These are phyloP conservation scores for Nymphicus hollandicus DNA, from an alignment of 2,113 vertebrate species.

Conservation along the genomic window DNA sequence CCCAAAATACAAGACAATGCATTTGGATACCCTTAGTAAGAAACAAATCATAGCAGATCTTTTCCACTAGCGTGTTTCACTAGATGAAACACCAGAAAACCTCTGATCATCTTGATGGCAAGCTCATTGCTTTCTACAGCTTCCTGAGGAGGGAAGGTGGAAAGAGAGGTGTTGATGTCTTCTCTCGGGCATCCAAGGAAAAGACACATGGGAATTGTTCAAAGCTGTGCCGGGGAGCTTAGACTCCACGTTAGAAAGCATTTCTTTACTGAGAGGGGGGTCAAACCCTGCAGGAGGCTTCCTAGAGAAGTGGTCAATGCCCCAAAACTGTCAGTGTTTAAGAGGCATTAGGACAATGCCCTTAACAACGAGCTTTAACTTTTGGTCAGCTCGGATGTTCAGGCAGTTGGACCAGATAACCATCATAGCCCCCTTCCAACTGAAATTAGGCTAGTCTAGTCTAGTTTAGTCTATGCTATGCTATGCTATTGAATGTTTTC, in stretches of 20 bases:
- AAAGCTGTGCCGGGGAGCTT: background rate
- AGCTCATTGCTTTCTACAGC: background rate
- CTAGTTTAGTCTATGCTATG: background rate
- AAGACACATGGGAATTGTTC: accelerated
- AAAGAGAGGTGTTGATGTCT: background rate
- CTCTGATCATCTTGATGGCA: background rate
- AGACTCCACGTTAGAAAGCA: background rate
- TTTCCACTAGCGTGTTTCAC: background rate
- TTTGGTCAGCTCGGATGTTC: background rate
- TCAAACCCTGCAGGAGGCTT: background rate
- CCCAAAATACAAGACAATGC: background rate
- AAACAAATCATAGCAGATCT: background rate
- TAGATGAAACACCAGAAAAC: background rate
- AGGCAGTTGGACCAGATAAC: background rate
- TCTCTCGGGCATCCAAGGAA: background rate
- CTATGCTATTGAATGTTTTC: background rate
- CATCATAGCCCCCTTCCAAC: background rate
- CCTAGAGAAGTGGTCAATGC: accelerated
- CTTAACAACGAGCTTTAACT: background rate
- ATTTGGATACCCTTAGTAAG: background rate
- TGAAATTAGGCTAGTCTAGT: background rate
- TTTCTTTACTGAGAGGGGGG: background rate
- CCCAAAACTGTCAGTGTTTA: background rate
- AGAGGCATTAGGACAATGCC: background rate
- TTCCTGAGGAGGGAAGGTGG: background rate